These are phyloP conservation scores for Drosophila asahinai DNA, from an alignment of 1,140 invertebrate genomes.

Conservation along the genomic window DNA sequence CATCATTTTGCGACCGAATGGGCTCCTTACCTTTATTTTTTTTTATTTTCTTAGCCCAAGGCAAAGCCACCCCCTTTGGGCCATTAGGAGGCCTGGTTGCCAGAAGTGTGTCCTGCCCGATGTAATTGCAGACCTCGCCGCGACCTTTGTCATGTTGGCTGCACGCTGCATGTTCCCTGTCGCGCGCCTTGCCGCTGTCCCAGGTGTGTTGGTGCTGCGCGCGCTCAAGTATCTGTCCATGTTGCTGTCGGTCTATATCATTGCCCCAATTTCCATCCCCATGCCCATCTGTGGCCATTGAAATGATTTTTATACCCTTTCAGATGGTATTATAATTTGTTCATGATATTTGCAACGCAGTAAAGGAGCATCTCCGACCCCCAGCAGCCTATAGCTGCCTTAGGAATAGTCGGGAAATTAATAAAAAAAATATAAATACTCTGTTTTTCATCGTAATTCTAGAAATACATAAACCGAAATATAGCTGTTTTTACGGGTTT, in stretches of 20 bases:
- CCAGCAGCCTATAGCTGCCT: too few relatives aligned
- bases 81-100: not conserved
- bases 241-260: constrained; percentile 10
- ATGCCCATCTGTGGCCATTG: not conserved
- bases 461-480: too few relatives aligned
- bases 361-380: too few relatives aligned
- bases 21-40: not conserved
- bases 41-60: not conserved
- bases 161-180: constrained; percentile 19
- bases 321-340: too few relatives aligned
- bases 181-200: too few relatives aligned
- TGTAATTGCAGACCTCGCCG: constrained; percentile 20
- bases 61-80: not conserved
- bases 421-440: too few relatives aligned
- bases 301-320: constrained; percentile 9
- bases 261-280: not conserved
- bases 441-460: too few relatives aligned
- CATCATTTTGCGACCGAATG: constrained; percentile 11
- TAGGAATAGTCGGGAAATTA: too few relatives aligned
- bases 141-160: constrained; percentile 7
- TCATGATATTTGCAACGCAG: too few relatives aligned
- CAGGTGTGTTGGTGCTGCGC: not conserved
- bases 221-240: not conserved
- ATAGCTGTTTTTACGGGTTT: too few relatives aligned
- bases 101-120: constrained; percentile 2